Evolutionary conservation across 2,113 vertebrate genomes (phyloP).

Genomic region (Opisthocomus hoazin): DNA sequence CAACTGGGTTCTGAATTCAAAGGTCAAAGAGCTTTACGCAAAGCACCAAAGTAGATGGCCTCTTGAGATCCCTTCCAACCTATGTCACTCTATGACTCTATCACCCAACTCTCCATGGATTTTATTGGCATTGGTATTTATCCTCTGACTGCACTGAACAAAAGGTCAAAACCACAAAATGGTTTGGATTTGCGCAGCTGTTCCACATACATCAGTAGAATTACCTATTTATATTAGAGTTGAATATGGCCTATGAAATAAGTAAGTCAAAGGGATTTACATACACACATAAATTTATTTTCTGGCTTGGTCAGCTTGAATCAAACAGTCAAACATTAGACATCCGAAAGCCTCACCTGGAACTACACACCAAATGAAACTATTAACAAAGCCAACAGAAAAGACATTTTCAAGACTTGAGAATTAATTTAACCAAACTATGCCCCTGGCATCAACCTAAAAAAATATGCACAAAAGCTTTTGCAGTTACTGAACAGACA

Average conservation of each 20-base stretch:
- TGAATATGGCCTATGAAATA: neutral
- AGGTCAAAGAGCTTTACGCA: neutral
- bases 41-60: neutral
- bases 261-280: neutral
- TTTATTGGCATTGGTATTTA: neutral
- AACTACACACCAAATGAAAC: neutral
- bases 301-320: neutral
- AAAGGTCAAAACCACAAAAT: neutral
- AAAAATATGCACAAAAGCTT: neutral
- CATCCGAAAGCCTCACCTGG: neutral
- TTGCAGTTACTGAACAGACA: neutral
- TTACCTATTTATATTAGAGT: neutral
- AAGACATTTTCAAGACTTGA: neutral
- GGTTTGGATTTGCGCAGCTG: neutral
- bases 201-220: neutral
- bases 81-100: neutral
- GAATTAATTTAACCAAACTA: neutral
- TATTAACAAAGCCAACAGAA: neutral
- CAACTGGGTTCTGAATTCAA: neutral
- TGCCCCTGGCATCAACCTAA: neutral
- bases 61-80: neutral
- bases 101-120: neutral
- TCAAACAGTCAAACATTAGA: neutral
- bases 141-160: neutral
- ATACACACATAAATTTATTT: neutral